A percentile compares a stretch with the other conserved stretches of the same genome.
Conservation (phyloP, 2,888 invertebrate genomes). For the Quadroppia sp. region DNA sequence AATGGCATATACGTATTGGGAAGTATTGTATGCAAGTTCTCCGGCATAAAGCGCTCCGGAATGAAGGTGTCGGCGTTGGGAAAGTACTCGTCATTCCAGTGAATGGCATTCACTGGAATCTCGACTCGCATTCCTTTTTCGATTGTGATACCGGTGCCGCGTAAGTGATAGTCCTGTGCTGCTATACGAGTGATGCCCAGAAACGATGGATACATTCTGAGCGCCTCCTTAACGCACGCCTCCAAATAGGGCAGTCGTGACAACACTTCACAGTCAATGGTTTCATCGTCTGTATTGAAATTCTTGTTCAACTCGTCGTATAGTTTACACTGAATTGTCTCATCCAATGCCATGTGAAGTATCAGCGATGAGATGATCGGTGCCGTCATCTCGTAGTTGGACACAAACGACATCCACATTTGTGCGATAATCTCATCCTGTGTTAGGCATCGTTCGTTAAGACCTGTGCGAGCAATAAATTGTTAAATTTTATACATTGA, state of each 20-base stretch:
- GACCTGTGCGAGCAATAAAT: too few relatives aligned
- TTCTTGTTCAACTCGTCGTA: not conserved
- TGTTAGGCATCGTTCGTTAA: too few relatives aligned
- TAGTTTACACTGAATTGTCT: not conserved
- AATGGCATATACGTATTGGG: constrained; percentile 46
- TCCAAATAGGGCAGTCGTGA: constrained; percentile 40
- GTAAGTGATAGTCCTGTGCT: not conserved
- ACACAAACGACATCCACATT: too few relatives aligned
- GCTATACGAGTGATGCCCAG: not conserved
- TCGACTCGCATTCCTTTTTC: constrained; percentile 54
- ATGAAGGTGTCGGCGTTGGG: constrained; percentile 61
- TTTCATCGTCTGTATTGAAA: not conserved
- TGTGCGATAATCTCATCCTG: too few relatives aligned
- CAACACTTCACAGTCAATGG: constrained; percentile 16
- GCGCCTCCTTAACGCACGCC: constrained; percentile 41
- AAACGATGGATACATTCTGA: constrained; percentile 38
- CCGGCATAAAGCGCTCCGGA: constrained; percentile 56
- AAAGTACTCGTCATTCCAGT: constrained; percentile 61
- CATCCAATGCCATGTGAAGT: not conserved
- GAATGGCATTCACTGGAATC: constrained; percentile 60
- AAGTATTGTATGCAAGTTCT: constrained; percentile 43
- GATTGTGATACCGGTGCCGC: not conserved
- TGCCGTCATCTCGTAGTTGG: too few relatives aligned
- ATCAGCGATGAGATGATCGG: too few relatives aligned
- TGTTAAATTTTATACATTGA: too few relatives aligned